These are phyloP conservation scores for Andrena fulva DNA, from an alignment of 2,888 invertebrate genomes.

Conservation along the genomic window DNA sequence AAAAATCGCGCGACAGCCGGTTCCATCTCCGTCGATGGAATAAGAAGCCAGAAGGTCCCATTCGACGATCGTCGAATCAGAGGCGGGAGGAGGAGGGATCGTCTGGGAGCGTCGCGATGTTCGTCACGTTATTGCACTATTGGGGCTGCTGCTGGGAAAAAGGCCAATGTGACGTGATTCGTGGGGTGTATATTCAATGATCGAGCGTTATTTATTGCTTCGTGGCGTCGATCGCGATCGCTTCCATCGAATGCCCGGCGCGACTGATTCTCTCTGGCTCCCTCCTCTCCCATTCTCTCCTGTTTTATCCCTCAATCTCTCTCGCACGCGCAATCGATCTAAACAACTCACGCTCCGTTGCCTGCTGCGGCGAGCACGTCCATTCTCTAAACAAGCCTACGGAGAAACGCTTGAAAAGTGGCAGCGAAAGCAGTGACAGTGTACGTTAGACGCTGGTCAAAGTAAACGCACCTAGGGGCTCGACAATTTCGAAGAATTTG, in stretches of 20 bases:
- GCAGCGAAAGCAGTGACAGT: conserved; percentile 64
- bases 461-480: conserved; percentile 17
- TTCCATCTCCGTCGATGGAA: neutral
- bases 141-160: conserved; percentile 37
- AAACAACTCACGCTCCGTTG: conserved; percentile 21
- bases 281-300: neutral
- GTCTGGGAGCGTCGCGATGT: conserved; percentile 17
- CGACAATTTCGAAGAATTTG: neutral
- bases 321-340: conserved; percentile 6
- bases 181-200: neutral
- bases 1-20: too few relatives aligned
- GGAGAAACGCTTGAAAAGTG: conserved; percentile 57
- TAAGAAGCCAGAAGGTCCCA: conserved; percentile 1
- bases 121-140: conserved; percentile 59
- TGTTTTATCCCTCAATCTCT: neutral
- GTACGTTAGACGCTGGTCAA: conserved; percentile 37
- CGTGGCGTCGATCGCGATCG: conserved; percentile 6
- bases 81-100: neutral
- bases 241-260: conserved; percentile 1
- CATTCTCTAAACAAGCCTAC: conserved; percentile 32
- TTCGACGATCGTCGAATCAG: neutral
- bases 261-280: conserved; percentile 46
- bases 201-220: conserved; percentile 15
- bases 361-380: conserved; percentile 9
- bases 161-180: conserved; percentile 14